A percentile compares a stretch with the other conserved stretches of the same genome.
Conservation (phyloP, 1,140 invertebrate species). For the Hycleus cichorii region DNA sequence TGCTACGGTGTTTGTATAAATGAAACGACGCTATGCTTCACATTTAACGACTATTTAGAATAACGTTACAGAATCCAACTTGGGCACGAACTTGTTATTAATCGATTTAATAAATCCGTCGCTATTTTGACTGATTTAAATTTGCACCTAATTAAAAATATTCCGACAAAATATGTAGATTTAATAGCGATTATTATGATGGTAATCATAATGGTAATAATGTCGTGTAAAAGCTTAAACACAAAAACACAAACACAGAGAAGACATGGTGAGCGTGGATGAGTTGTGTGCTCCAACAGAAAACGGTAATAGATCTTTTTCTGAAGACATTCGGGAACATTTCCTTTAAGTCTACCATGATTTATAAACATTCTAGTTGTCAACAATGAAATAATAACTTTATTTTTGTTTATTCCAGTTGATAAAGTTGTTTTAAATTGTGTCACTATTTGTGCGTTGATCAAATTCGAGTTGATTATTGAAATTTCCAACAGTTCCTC, state of each 20-base stretch:
- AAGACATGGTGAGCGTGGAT: too few relatives aligned
- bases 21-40: constrained; percentile 41
- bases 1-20: constrained; percentile 40
- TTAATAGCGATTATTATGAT: too few relatives aligned
- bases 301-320: constrained; percentile 32
- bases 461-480: too few relatives aligned
- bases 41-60: constrained; percentile 38
- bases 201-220: background rate
- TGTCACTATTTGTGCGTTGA: too few relatives aligned
- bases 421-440: too few relatives aligned
- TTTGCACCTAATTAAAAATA: background rate
- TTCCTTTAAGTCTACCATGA: constrained; percentile 32
- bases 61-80: constrained; percentile 35
- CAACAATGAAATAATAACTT: constrained; percentile 28
- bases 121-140: constrained; percentile 14
- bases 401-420: constrained; percentile 23
- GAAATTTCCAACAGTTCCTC: too few relatives aligned
- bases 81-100: constrained; percentile 40
- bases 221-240: background rate
- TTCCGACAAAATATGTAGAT: too few relatives aligned
- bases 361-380: constrained; percentile 29
- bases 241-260: background rate
- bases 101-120: constrained; percentile 29
- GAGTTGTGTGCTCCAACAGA: background rate
- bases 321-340: constrained; percentile 24